Evolutionary conservation across 2,113 vertebrate genomes (phyloP), one percentile per base, ranked within the genome.

Genomic region (Lophotis ruficrista): DNA sequence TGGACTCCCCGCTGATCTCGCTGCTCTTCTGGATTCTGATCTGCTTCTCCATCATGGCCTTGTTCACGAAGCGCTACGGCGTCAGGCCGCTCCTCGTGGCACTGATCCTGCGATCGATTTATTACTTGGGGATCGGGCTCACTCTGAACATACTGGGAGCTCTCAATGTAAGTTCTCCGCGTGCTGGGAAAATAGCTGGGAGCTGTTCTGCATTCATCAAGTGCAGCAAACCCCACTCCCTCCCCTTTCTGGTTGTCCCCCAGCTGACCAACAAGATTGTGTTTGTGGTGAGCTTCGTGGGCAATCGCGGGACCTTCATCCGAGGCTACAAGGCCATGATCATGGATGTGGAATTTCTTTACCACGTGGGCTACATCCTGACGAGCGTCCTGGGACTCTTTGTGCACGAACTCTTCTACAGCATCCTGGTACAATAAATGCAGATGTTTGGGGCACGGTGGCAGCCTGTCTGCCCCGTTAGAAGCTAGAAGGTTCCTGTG

Each of bases 181-280:
- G 1, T 3, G 45, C 76, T 38, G 22, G 62, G 47, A 71, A 35
- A 53, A 10, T 2, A 47, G 35, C 35, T 1, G 65, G 51, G 7
- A 7, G 30, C 54, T 60, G 23, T 3, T 35, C 30, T 2, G 0
- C 7, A 0, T 22, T 15, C 60, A 0, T 19, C 5, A 28, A 28
- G n/a, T 1, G 2, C 78, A 31, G 80, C 61, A 85, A 72, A 50
- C 30, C 50, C 47, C 76, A 3, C 50, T 85, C 24, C 57, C 33
- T 37, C 90, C 43, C 50, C 0, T 86, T 69, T 89, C 87, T 97
- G 85, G 14, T 93, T 50, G 11, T 35, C 58, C 88, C 51, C 54
- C 97, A 99, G 99, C 98, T 99, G 64, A 98, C 99, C 89, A 99
- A 99, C 96, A 99, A 99, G 98, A 98, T 99, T 1, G 99, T 99